A percentile compares a stretch with the other conserved stretches of the same genome.
Conservation (phyloP, 92 coral and sea anemone species). For the Umimayanthus chanpuru region DNA sequence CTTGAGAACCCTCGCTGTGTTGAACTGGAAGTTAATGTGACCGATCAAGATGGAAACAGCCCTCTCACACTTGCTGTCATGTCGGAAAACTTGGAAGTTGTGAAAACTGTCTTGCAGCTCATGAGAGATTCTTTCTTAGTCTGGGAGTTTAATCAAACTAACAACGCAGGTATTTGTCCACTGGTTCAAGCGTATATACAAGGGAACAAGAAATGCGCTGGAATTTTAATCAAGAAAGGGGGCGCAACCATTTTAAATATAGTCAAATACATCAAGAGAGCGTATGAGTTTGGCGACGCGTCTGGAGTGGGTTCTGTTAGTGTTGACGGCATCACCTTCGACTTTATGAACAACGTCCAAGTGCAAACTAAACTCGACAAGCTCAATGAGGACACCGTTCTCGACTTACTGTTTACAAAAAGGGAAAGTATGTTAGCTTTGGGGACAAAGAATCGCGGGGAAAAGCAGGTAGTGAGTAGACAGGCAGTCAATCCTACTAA, state of each 20-base stretch:
- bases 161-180: conserved; percentile 89
- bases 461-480: background rate
- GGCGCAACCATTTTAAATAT: conserved; percentile 65
- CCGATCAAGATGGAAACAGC: conserved; percentile 73
- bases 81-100: conserved; percentile 68
- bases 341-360: conserved; percentile 5
- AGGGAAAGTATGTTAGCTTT: conserved; percentile 43
- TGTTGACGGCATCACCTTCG: conserved; percentile 22
- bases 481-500: background rate
- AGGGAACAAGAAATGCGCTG: conserved; percentile 73
- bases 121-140: conserved; percentile 42
- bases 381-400: conserved; percentile 57
- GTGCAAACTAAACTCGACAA: conserved; percentile 21
- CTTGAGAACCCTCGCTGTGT: conserved; percentile 56
- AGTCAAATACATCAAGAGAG: conserved; percentile 56
- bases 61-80: conserved; percentile 71
- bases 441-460: conserved; percentile 29
- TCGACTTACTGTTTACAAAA: conserved; percentile 75
- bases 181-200: conserved; percentile 73
- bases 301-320: background rate
- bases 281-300: conserved; percentile 6
- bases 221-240: conserved; percentile 63
- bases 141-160: conserved; percentile 57
- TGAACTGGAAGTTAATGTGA: conserved; percentile 57
- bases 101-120: conserved; percentile 52